Base-by-base conservation (phyloP, 1,140 invertebrate genomes). In the Apis laboriosa region DNA sequence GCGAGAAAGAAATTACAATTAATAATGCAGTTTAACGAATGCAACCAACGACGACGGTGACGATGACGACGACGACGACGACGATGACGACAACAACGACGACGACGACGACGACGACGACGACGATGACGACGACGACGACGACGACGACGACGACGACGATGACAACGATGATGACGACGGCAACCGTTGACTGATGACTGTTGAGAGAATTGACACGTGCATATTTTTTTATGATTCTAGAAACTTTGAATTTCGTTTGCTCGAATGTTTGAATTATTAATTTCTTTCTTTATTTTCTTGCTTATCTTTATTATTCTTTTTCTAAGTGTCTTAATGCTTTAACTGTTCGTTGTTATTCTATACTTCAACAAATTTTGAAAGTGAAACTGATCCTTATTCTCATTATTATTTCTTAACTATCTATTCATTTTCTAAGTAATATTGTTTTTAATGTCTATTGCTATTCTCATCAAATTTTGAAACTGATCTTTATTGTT, bases 21-120 rank as follows among this genome's bases (percentile, higher is more conserved):
- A 77, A 34, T 51, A 75, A 24, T 61, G 60, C 60, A 56, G 70
- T 74, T 61, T 66, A 60, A 49, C 9, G 28, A 79, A 66, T 51
- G 28, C 9, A 76, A 43, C 11, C n/a, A 0, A 49, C 21, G 66
- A 51, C 21, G 43, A 68, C 28, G 34, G 17, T 24, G 24, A 51
- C 17, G 24, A 43, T 34, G 60, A 28, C 24, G 12, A 28, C 12
- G 34, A 43, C 34, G 34, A 43, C 24, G 51, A 34, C 34, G 34
- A 34, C n/a, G n/a, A n/a, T n/a, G n/a, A n/a, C n/a, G n/a, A n/a
- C n/a, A n/a, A n/a, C n/a, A n/a, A n/a, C n/a, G n/a, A n/a, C 2
- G 34, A 34, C 34, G 34, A 34, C 34, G 34, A 34, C 34, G 34
- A 34, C 2, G 34, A 34, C 2, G 34, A 49, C 13, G 66, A 51